A percentile compares a stretch with the other conserved stretches of the same genome.
Evolutionary conservation across 2,888 invertebrate genomes (phyloP).

Genomic region (Acanthacorydalis orientalis): DNA sequence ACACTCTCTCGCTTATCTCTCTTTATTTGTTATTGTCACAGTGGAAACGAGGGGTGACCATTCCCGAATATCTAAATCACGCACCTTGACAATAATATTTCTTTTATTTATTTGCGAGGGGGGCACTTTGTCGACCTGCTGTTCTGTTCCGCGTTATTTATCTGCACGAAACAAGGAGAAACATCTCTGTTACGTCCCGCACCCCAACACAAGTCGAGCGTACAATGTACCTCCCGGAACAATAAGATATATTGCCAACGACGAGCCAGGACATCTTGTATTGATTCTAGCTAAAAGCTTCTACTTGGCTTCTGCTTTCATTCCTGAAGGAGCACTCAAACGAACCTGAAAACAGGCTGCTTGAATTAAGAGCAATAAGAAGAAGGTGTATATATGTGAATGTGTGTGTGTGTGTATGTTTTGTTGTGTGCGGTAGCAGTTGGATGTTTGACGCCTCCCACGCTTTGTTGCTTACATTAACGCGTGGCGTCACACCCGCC

Average conservation of each 20-base stretch:
- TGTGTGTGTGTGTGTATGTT: too few species aligned
- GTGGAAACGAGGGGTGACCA: too few species aligned
- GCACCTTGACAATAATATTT: background rate
- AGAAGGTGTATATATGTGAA: conserved; percentile 4
- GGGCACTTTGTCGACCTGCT: background rate
- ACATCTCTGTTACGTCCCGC: background rate
- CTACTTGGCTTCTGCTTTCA: conserved; percentile 16
- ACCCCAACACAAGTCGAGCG: background rate
- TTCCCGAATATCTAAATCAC: background rate
- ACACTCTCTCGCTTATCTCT: too few species aligned
- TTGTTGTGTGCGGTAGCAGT: conserved; percentile 3
- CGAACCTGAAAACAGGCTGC: conserved; percentile 10
- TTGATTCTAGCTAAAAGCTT: conserved; percentile 27
- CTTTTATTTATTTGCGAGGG: background rate
- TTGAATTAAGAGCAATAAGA: conserved; percentile 8
- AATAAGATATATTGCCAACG: conserved; percentile 7
- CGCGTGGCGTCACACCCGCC: background rate
- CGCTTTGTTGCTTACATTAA: background rate
- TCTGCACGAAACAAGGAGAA: background rate
- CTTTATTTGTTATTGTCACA: too few species aligned
- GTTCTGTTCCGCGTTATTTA: background rate
- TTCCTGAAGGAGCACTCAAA: conserved; percentile 14
- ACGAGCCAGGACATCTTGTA: conserved; percentile 17
- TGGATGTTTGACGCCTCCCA: conserved; percentile 7
- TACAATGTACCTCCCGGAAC: conserved; percentile 3